Percentiles rank a stretch among this genome's conserved stretches.
Evolutionary conservation across 2,888 invertebrate genomes (phyloP).

Genomic region (Epinotia ramella): DNA sequence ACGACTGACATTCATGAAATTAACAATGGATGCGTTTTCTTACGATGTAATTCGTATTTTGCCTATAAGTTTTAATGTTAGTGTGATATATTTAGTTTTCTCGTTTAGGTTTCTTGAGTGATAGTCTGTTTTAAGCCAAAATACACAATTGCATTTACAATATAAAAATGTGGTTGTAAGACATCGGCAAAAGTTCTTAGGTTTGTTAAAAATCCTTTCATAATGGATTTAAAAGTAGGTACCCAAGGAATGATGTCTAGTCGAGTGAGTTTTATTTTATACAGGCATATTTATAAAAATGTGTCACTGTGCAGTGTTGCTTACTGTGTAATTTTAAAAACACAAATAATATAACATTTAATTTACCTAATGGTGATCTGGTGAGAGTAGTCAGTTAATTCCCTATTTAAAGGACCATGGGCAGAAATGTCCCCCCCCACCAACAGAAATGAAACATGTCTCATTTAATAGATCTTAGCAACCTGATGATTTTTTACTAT

Average conservation of each 20-base stretch:
- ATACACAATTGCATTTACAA: slow-evolving; percentile 30
- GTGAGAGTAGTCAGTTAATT: neutral
- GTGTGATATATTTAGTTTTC: slow-evolving; percentile 25
- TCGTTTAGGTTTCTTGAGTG: slow-evolving; percentile 25
- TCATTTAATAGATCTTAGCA: too few species aligned
- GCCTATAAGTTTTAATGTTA: slow-evolving; percentile 20
- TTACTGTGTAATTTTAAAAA: neutral
- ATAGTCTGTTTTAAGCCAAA: slow-evolving; percentile 30
- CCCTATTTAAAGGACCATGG: neutral
- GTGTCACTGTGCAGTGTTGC: neutral
- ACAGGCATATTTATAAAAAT: neutral
- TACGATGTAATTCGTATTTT: slow-evolving; percentile 31
- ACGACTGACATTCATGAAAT: slow-evolving; percentile 34
- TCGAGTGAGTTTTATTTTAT: slow-evolving; percentile 23
- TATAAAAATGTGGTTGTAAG: slow-evolving; percentile 15
- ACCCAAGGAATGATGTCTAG: slow-evolving; percentile 33
- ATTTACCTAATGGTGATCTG: neutral
- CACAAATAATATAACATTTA: neutral
- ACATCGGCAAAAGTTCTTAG: slow-evolving; percentile 16
- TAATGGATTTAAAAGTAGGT: slow-evolving; percentile 15
- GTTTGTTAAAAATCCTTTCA: slow-evolving; percentile 5
- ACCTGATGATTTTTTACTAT: too few species aligned
- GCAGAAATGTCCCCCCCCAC: too few species aligned
- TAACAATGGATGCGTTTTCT: slow-evolving; percentile 15
- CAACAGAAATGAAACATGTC: too few species aligned